Percentiles rank a stretch among this genome's conserved stretches.
These are phyloP conservation scores for Lordiphosa fenestrarum DNA, from an alignment of 2,888 invertebrate genomes.

Conservation along the genomic window DNA sequence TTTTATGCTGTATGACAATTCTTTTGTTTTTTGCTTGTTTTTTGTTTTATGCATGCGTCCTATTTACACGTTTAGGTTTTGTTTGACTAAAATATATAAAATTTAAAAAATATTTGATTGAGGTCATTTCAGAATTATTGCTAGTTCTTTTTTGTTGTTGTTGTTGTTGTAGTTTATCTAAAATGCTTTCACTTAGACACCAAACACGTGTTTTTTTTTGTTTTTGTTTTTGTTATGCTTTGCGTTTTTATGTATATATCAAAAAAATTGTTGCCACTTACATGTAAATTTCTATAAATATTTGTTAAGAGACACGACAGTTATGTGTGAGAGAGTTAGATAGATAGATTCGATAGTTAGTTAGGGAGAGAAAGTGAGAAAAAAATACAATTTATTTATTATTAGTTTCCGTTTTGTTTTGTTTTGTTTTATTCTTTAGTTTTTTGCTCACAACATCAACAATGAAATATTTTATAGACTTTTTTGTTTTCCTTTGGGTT, in stretches of 20 bases:
- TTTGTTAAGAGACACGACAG: constrained; percentile 61
- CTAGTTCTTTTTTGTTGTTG: constrained; percentile 60
- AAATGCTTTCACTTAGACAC: constrained; percentile 20
- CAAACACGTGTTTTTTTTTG: constrained; percentile 19
- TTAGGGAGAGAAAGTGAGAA: constrained; percentile 46
- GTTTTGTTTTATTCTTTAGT: too few relatives aligned
- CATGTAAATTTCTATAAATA: constrained; percentile 59
- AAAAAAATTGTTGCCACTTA: constrained; percentile 11
- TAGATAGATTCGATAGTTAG: constrained; percentile 51
- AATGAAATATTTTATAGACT: constrained; percentile 72
- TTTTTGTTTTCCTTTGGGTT: constrained; percentile 43
- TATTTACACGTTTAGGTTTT: constrained; percentile 44
- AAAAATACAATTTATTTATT: constrained; percentile 50
- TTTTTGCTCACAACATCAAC: constrained; percentile 79
- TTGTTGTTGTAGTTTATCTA: constrained; percentile 56
- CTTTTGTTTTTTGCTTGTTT: constrained; percentile 44
- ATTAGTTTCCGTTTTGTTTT: constrained; percentile 18
- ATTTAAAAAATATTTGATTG: constrained; percentile 79
- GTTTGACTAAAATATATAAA: constrained; percentile 70
- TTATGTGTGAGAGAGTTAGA: constrained; percentile 49
- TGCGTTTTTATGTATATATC: constrained; percentile 15
- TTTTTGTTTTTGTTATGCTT: constrained; percentile 56
- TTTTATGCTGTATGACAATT: constrained; percentile 26
- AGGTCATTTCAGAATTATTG: constrained; percentile 81
- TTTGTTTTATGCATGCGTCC: constrained; percentile 47